Base-by-base conservation (phyloP, 2,113 vertebrate genomes). In the Lepus timidus region DNA sequence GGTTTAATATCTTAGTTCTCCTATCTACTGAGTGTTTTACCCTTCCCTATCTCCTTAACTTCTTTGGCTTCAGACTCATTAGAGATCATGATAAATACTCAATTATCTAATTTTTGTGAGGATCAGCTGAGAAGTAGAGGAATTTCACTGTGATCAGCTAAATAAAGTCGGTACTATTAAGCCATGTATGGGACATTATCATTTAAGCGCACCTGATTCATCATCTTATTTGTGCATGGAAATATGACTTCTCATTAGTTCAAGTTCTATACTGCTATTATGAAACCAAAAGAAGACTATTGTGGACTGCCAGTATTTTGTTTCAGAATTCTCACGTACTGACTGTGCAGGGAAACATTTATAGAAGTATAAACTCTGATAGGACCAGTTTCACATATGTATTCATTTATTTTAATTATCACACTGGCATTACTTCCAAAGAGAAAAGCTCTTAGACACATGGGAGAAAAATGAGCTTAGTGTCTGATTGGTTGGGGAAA, bases 1-100 rank as follows among this genome's bases (percentile, higher is more conserved):
- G 36, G 22, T 9, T 29, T 86, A 31, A 82, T 61, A 8, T 80
- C 44, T 88, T 80, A 61, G 44, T 65, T 92, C 33, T 94, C 27
- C 4, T 75, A 6, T 6, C 22, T 74, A 58, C 23, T 39, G 23
- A 27, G 99, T 99, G 96, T 99, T 99, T 98, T 62, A 44, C 16
- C 62, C 39, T 91, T 29, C 19, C 5, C 23, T 89, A 44, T 80
- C 52, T 65, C 75, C 52, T 64, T 85, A 68, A n/a, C 13, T 78
- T 81, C 31, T 64, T 71, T 88, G 39, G 33, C 23, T 16, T 85
- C 12, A 61, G 19, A 52, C 29, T 39, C 20, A 29, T 19, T 76
- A 94, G 22, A 76, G 27, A 76, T 58, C 68, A 65, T 85, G 27
- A 39, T 44, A 90, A 16, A 81, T 55, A 65, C 11, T 84, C 64